Conservation (phyloP, 1,140 invertebrate genomes). For the Drosophila navojoa region DNA sequence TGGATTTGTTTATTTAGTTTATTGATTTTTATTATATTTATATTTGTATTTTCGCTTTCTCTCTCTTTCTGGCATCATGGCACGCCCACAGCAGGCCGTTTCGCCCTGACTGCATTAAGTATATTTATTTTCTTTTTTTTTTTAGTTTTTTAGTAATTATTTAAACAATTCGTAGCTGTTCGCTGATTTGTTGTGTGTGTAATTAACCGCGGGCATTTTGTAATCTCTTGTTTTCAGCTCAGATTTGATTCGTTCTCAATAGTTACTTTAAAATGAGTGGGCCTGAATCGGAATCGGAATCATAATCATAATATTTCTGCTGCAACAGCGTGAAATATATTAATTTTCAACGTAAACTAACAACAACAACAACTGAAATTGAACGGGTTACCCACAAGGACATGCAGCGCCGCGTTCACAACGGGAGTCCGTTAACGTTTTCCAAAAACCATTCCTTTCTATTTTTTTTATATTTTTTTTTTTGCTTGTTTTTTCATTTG, state of each 20-base stretch:
- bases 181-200: constrained; percentile 23
- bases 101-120: constrained; percentile 17
- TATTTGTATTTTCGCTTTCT: constrained; percentile 19
- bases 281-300: constrained; percentile 17
- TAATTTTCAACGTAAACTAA: constrained; percentile 41
- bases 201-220: constrained; percentile 25
- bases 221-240: constrained; percentile 31
- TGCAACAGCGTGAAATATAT: constrained; percentile 47
- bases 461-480: constrained; percentile 37
- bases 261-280: constrained; percentile 34
- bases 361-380: constrained; percentile 35
- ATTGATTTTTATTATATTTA: constrained; percentile 51
- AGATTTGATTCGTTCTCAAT: constrained; percentile 26
- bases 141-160: constrained; percentile 19
- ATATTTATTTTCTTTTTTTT: constrained; percentile 6
- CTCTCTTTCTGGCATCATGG: constrained; percentile 42
- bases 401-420: constrained; percentile 48
- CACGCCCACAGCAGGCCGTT: constrained; percentile 42
- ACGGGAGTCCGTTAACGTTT: constrained; percentile 24
- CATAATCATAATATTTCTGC: constrained; percentile 27
- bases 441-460: constrained; percentile 31
- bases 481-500: constrained; percentile 14
- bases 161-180: constrained; percentile 33
- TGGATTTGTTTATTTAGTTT: constrained; percentile 67
- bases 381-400: constrained; percentile 60